Base-by-base conservation (phyloP, 2,113 vertebrate genomes). In the Xiphias gladius region DNA sequence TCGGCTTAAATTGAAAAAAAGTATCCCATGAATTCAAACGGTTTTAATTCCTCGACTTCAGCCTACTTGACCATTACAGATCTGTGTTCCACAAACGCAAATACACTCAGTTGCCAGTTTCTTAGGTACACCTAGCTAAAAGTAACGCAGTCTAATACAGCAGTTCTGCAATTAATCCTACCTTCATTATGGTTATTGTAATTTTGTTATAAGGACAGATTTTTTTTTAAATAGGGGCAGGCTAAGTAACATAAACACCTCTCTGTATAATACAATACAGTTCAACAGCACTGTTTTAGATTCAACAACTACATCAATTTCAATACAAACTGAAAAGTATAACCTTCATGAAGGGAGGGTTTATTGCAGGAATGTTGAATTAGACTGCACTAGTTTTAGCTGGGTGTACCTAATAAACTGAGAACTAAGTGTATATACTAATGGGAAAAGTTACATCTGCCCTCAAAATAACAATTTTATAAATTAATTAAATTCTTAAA, bases 331-430 rank as follows among this genome's bases (percentile, higher is more conserved):
- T 22, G 19, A 35, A 35, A 11, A 70, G 35, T 37, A 24, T 24
- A 69, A 35, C 30, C 48, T 70, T n/a, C 14, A 24, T 54, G 20
- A 70, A 54, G 30, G 41, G 48, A 70, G 24, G 67, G 37, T 70
- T 54, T 54, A 55, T 32, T n/a, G 3, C 46, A 7, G 17, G 48
- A 50, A 17, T n/a, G 9, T 52, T 52, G 50, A 10, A 52, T n/a
- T n/a, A 52, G 48, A 37, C 13, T 14, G 22, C 37, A 16, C n/a
- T 59, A 8, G 2, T 35, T 22, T 7, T 24, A 54, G 32, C 7
- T 39, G 1, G 14, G 24, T 57, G 50, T 55, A 19, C 50, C 50
- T 24, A 55, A 57, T 57, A 71, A 57, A 37, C 48, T n/a, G 46
- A 2, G 19, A 22, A 8, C 46, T 52, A 8, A 30, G n/a, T 65